Evolutionary conservation across 2,888 invertebrate genomes (phyloP).

Genomic region (Digitonthophagus gazella): DNA sequence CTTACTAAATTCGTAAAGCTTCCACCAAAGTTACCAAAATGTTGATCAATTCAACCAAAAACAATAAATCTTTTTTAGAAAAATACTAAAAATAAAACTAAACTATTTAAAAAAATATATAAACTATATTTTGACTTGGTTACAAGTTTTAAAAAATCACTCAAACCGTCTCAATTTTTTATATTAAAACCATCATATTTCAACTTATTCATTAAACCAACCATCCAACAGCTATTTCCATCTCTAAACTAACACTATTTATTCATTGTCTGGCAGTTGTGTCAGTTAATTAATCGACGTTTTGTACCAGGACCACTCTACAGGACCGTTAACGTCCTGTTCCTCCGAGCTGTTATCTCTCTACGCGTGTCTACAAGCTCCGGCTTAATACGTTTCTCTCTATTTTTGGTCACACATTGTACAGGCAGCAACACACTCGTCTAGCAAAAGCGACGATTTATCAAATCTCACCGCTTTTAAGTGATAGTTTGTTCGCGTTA

Average conservation of each 20-base stretch:
- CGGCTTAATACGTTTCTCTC: neutral
- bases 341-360: neutral
- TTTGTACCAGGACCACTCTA: conserved; percentile 8
- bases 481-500: conserved; percentile 15
- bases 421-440: neutral
- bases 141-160: too few relatives aligned
- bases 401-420: neutral
- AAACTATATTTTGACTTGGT: too few relatives aligned
- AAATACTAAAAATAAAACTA: too few relatives aligned
- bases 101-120: too few relatives aligned
- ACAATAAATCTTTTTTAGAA: too few relatives aligned
- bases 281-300: conserved; percentile 11
- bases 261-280: neutral
- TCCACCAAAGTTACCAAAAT: too few relatives aligned
- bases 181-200: too few relatives aligned
- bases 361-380: neutral
- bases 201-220: too few relatives aligned
- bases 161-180: too few relatives aligned
- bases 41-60: too few relatives aligned
- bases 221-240: conserved; percentile 14
- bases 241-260: conserved; percentile 12
- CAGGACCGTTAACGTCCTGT: neutral
- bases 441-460: conserved; percentile 10
- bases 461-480: conserved; percentile 3
- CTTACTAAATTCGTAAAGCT: too few relatives aligned